Percentiles rank a stretch among this genome's conserved stretches.
Evolutionary conservation across 1,140 invertebrate species (phyloP).

Genomic region (Rhysida immarginata): DNA sequence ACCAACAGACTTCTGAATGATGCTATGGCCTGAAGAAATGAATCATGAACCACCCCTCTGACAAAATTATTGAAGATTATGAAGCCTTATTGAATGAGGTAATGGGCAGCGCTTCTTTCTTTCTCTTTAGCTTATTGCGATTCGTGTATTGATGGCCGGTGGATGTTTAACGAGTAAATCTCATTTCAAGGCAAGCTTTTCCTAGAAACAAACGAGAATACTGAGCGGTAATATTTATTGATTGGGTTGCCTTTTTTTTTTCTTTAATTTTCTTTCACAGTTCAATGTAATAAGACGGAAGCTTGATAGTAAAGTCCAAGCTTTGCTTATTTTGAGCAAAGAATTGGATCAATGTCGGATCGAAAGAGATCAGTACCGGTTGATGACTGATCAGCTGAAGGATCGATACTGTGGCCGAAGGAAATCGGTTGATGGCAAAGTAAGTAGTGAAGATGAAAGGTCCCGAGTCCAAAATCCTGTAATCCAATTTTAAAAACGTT

Average conservation of each 20-base stretch:
- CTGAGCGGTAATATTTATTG: background rate
- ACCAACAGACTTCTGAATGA: too few species aligned
- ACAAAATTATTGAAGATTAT: too few species aligned
- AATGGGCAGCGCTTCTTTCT: too few species aligned
- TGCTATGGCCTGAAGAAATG: too few species aligned
- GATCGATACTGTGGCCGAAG: conserved; percentile 38
- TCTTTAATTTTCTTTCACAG: conserved; percentile 6
- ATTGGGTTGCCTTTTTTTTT: background rate
- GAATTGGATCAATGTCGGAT: conserved; percentile 60
- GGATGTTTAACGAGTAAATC: too few species aligned
- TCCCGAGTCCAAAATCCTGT: background rate
- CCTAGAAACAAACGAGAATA: too few species aligned
- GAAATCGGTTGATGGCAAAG: conserved; percentile 24
- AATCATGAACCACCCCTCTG: too few species aligned
- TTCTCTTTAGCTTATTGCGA: too few species aligned
- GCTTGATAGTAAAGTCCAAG: conserved; percentile 62
- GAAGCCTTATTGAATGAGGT: too few species aligned
- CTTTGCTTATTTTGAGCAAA: conserved; percentile 52
- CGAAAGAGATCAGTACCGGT: conserved; percentile 62
- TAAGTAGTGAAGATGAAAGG: background rate
- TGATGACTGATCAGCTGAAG: conserved; percentile 62
- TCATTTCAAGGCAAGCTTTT: too few species aligned
- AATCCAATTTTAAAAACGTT: too few species aligned
- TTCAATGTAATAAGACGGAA: conserved; percentile 35
- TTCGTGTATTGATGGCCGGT: too few species aligned